phyloP scores from a whole-genome alignment of 2,888 invertebrate genomes.

The Drosophila greeni region DNA sequence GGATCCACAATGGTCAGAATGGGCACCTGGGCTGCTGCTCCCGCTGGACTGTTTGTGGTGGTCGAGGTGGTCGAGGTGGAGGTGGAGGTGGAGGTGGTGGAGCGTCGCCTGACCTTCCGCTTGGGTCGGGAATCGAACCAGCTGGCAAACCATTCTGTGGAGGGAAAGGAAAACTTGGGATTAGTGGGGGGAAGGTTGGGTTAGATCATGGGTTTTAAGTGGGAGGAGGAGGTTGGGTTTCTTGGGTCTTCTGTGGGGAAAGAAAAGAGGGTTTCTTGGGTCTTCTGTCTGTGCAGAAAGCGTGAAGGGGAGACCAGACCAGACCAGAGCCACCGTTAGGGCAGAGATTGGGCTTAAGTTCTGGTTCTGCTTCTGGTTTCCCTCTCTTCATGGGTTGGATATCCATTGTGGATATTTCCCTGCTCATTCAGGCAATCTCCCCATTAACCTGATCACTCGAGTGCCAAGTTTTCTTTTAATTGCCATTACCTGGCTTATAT shows the following conservation, averaged over 20 bases:
- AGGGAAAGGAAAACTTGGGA: too few species aligned
- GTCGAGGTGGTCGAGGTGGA: constrained; percentile 70
- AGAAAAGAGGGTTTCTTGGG: too few species aligned
- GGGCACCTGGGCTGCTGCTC: constrained; percentile 76
- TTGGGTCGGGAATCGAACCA: constrained; percentile 79
- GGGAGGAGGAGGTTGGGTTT: too few species aligned
- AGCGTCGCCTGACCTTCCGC: constrained; percentile 62
- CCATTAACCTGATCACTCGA: constrained; percentile 22
- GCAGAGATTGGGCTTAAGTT: constrained; percentile 8
- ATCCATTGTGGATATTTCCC: constrained; percentile 1
- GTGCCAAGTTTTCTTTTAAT: constrained; percentile 13
- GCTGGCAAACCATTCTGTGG: constrained; percentile 80
- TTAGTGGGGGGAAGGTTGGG: too few species aligned
- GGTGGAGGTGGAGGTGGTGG: constrained; percentile 66
- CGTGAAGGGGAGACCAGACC: constrained; percentile 37
- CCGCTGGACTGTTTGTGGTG: constrained; percentile 67
- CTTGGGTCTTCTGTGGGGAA: too few species aligned
- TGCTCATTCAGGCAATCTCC: constrained; percentile 26
- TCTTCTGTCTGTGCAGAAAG: constrained; percentile 37
- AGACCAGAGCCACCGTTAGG: constrained; percentile 16
- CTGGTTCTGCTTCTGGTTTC: constrained; percentile 8
- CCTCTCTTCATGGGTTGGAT: not conserved
- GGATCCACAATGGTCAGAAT: constrained; percentile 77
- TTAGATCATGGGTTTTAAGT: too few species aligned
- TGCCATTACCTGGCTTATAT: constrained; percentile 2